Evolutionary conservation across 2,113 vertebrate genomes (phyloP), one percentile per base, ranked within the genome.

Genomic region (Gobius niger): DNA sequence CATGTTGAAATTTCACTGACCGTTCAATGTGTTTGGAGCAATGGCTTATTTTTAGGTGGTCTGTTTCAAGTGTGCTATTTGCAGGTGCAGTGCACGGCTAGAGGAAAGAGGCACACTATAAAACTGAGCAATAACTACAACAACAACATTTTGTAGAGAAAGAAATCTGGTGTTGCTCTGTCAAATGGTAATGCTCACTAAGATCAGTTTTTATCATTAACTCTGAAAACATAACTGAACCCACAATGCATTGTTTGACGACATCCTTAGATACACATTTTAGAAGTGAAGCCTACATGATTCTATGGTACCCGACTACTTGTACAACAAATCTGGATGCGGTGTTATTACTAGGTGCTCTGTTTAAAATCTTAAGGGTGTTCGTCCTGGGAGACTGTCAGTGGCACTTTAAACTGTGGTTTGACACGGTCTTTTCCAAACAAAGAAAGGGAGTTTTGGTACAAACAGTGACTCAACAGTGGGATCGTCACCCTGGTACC

Each of bases 371-470:
- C n/a, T 57, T 49, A 67, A 70, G 54, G 47, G 14, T 51, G 49
- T 46, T 63, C 12, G 49, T 66, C 9, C 60, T 72, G 51, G 52
- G 52, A 83, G 44, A 50, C 0, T 1, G 66, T 73, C 18, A 63
- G 59, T n/a, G 13, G 9, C 61, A 68, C 68, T 83, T 71, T 64
- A 75, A 76, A 79, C 19, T 72, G 71, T 65, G 75, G 78, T 82
- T 70, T 76, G 56, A 67, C 69, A 59, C 63, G 18, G 11, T 70
- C 62, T 59, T 69, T 56, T 76, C 15, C 16, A 74, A 79, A 82
- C 63, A 81, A 71, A 73, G 64, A 24, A 46, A 42, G 56, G 56
- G 24, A 65, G 24, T 24, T 54, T 44, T 19, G 47, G 52, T 18
- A 1, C 47, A 18, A 68, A 64, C 34, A 18, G 61, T 66, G n/a